Evolutionary conservation across 2,888 invertebrate species (phyloP).

Genomic region (Lissonota sp.): DNA sequence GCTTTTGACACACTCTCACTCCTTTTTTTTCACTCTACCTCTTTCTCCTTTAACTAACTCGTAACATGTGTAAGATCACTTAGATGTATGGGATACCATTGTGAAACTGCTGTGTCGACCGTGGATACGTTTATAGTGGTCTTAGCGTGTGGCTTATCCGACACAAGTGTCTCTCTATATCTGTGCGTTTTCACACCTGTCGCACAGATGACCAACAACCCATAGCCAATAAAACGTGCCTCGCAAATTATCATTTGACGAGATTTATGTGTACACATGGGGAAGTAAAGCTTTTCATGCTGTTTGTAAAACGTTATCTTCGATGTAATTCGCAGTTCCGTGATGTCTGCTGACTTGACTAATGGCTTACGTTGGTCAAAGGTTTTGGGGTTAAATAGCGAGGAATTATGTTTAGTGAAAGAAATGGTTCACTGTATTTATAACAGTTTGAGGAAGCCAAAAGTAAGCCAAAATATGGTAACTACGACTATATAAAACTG

Average conservation of each 20-base stretch:
- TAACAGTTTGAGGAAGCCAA: no score
- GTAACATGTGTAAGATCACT: conserved; percentile 54
- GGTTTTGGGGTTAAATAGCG: no score
- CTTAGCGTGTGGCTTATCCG: conserved; percentile 21
- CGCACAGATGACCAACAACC: conserved; percentile 51
- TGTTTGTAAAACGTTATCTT: no score
- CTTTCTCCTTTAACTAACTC: conserved; percentile 28
- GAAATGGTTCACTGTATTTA: no score
- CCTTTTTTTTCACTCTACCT: conserved; percentile 8
- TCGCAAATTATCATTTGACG: conserved; percentile 40
- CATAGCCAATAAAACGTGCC: conserved; percentile 28
- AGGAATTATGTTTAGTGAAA: no score
- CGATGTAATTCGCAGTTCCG: no score
- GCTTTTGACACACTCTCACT: conserved; percentile 36
- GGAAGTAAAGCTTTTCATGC: no score
- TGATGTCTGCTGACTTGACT: no score
- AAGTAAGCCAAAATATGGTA: no score
- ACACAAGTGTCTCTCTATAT: conserved; percentile 36
- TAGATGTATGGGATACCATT: conserved; percentile 23
- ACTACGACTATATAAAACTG: no score
- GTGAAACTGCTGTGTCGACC: conserved; percentile 28
- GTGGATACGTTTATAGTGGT: conserved; percentile 30
- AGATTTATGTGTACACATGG: not conserved
- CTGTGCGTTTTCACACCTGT: conserved; percentile 56
- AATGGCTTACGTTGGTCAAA: no score